Conservation (phyloP, 2,888 invertebrate genomes). For the Lordiphosa andalusiaca region DNA sequence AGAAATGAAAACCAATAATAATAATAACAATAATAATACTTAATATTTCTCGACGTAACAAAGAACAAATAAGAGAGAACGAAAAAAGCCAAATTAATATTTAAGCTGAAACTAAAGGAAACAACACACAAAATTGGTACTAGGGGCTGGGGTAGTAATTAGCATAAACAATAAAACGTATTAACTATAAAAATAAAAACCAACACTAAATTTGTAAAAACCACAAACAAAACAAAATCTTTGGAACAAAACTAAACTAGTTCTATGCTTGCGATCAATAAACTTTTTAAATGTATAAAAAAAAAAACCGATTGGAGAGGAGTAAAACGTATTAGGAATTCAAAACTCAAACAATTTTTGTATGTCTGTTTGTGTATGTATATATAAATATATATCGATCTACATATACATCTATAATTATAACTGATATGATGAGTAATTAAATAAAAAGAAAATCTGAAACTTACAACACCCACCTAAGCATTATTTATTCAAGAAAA, state of each 20-base stretch:
- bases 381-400: no score
- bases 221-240: conserved; percentile 4
- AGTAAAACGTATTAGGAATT: no score
- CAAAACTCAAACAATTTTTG: no score
- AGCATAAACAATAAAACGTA: conserved; percentile 33
- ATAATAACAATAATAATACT: conserved; percentile 16
- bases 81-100: conserved; percentile 67
- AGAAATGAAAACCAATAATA: conserved; percentile 10
- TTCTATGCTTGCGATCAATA: no score
- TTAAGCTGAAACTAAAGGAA: conserved; percentile 48
- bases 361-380: no score
- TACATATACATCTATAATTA: background rate
- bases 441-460: background rate
- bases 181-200: conserved; percentile 27
- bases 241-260: conserved; percentile 26
- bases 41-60: conserved; percentile 19
- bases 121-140: conserved; percentile 47
- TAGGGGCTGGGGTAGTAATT: conserved; percentile 68
- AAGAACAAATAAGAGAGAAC: conserved; percentile 29
- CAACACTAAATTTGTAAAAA: conserved; percentile 42
- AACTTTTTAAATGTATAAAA: no score
- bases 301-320: no score
- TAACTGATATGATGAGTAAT: background rate
- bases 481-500: conserved; percentile 1
- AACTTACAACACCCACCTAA: background rate